phyloP scores from a whole-genome alignment of 2,888 invertebrate genomes.

The Acrobeloides nanus region DNA sequence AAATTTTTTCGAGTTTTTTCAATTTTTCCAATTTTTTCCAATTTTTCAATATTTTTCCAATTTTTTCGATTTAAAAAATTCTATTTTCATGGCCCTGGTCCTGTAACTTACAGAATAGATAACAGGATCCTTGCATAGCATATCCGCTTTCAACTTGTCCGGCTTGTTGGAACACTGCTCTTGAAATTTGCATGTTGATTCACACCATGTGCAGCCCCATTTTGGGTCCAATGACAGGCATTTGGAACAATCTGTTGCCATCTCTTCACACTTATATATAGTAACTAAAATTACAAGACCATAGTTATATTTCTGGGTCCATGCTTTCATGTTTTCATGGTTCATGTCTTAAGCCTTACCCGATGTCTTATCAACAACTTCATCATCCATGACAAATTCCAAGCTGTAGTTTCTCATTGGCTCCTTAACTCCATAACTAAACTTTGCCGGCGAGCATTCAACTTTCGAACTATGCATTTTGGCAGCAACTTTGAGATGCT shows the following conservation, averaged over 20 bases:
- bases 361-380: constrained; percentile 31
- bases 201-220: constrained; percentile 93
- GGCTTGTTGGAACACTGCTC: constrained; percentile 22
- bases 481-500: not conserved
- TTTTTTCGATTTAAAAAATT: no score
- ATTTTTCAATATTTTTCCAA: no score
- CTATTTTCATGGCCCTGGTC: no score
- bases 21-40: no score
- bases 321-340: no score
- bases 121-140: constrained; percentile 48
- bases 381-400: constrained; percentile 22
- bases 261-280: constrained; percentile 86
- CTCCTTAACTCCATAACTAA: constrained; percentile 15
- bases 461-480: constrained; percentile 8
- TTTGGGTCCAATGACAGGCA: constrained; percentile 79
- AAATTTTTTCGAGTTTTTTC: not conserved
- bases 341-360: no score
- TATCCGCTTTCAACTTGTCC: constrained; percentile 15
- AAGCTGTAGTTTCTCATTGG: constrained; percentile 19
- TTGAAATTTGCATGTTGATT: constrained; percentile 66
- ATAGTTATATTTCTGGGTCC: no score
- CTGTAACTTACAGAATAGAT: constrained; percentile 45
- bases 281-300: no score
- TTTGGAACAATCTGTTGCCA: constrained; percentile 90
- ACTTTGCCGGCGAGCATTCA: constrained; percentile 15